Evolutionary conservation across 2,113 vertebrate species (phyloP).

Genomic region (Abramis brama): DNA sequence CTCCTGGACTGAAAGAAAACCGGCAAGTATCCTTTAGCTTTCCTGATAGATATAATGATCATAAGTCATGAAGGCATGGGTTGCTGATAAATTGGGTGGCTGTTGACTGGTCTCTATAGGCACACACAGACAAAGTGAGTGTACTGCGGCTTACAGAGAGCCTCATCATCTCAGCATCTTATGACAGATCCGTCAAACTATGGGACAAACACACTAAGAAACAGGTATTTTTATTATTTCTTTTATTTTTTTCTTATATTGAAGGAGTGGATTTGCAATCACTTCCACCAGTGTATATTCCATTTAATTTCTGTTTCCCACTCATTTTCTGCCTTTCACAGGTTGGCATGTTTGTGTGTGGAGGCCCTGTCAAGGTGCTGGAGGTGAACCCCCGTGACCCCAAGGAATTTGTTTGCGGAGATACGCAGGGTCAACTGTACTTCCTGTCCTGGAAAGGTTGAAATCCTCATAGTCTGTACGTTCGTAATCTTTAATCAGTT

Average conservation of each 20-base stretch:
- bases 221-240: conserved; percentile 62
- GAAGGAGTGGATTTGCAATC: too few species aligned
- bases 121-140: conserved; percentile 72
- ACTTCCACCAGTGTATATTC: too few species aligned
- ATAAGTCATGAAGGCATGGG: neutral
- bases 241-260: neutral
- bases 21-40: conserved; percentile 60
- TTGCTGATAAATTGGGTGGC: neutral
- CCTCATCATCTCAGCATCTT: conserved; percentile 74
- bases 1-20: conserved; percentile 65
- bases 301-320: neutral
- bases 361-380: conserved; percentile 66
- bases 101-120: conserved; percentile 61
- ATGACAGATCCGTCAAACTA: conserved; percentile 76
- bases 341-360: conserved; percentile 77
- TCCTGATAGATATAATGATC: neutral
- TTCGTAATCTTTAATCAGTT: too few species aligned
- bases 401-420: conserved; percentile 71
- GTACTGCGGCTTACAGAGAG: conserved; percentile 67
- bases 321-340: conserved; percentile 36
- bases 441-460: conserved; percentile 72
- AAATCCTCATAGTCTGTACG: conserved; percentile 18
- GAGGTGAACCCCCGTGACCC: conserved; percentile 69
- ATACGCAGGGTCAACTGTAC: conserved; percentile 70
- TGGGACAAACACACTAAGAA: conserved; percentile 77